Percentiles rank a stretch among this genome's conserved stretches.
Conservation (phyloP, 2,797 vertebrate species). For the Paratrypauchen microcephalus region DNA sequence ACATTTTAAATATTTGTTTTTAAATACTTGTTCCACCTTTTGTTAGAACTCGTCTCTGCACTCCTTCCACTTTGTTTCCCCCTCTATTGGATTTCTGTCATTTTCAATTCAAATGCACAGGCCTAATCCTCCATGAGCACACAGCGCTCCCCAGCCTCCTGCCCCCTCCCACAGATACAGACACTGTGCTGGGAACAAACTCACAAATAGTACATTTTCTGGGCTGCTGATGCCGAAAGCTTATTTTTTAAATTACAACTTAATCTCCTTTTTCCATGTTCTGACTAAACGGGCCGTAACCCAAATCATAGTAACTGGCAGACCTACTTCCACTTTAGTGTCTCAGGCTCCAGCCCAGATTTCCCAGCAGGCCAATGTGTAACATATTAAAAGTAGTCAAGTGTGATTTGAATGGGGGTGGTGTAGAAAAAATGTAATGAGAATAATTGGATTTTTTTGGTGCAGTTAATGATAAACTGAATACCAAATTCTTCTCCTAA, state of each 20-base stretch:
- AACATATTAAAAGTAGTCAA: conserved; percentile 1
- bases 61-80: conserved; percentile 52
- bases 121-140: conserved; percentile 63
- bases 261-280: conserved; percentile 29
- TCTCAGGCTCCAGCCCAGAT: not conserved
- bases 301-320: conserved; percentile 25
- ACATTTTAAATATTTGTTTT: conserved; percentile 1
- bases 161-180: conserved; percentile 29
- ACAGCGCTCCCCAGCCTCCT: conserved; percentile 50
- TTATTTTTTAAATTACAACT: conserved; percentile 40
- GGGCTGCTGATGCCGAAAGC: conserved; percentile 16
- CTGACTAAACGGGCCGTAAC: conserved; percentile 17
- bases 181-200: conserved; percentile 21
- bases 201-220: conserved; percentile 13
- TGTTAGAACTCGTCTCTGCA: not conserved
- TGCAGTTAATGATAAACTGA: too few relatives aligned
- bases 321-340: conserved; percentile 18
- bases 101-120: conserved; percentile 69
- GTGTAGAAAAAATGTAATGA: not conserved
- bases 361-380: conserved; percentile 1
- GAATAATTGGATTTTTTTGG: too few relatives aligned
- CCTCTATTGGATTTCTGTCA: conserved; percentile 62
- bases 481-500: too few relatives aligned
- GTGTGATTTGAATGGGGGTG: not conserved
- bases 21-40: not conserved